phyloP scores from a whole-genome alignment of 2,113 vertebrate genomes.

The Corythaixoides concolor region DNA sequence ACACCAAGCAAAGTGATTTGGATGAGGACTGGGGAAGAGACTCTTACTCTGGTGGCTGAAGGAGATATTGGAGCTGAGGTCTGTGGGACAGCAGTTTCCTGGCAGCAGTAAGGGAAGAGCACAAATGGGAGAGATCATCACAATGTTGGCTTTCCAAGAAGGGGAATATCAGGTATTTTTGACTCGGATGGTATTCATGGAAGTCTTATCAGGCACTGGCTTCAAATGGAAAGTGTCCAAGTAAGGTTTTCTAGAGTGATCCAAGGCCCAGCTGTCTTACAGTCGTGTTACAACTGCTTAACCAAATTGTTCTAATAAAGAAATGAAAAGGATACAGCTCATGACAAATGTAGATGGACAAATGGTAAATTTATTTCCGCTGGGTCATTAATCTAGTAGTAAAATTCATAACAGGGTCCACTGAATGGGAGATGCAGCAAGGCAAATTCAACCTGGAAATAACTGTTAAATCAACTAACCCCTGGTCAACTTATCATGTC shows the following conservation, averaged over 20 bases:
- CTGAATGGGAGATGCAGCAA: neutral
- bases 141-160: neutral
- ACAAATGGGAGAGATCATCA: neutral
- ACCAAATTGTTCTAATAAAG: neutral
- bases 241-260: neutral
- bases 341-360: neutral
- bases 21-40: neutral
- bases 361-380: neutral
- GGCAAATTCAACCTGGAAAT: neutral
- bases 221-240: neutral
- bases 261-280: neutral
- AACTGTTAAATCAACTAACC: neutral
- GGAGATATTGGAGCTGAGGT: neutral
- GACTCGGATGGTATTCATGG: neutral
- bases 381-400: neutral
- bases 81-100: neutral
- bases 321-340: neutral
- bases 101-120: neutral
- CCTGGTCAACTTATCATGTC: neutral
- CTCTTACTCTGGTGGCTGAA: neutral
- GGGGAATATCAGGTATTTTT: neutral
- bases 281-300: neutral
- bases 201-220: neutral
- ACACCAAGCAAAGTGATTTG: neutral
- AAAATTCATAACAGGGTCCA: neutral